Conservation (phyloP, 2,888 invertebrate species). For the Meloe dianella region DNA sequence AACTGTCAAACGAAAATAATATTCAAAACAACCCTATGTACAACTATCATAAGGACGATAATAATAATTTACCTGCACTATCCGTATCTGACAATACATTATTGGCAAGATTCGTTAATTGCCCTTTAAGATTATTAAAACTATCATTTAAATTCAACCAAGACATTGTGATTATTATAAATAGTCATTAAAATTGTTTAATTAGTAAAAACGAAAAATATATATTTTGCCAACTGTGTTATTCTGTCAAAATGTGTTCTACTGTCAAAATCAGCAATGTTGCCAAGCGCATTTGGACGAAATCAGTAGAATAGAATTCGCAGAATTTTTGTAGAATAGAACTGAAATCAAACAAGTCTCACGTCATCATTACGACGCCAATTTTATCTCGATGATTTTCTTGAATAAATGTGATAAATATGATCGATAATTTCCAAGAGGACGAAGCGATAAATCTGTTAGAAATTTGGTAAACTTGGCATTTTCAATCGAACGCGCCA, state of each 20-base stretch:
- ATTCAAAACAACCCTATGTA: slow-evolving; percentile 29
- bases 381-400: too few species aligned
- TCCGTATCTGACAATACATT: slow-evolving; percentile 84
- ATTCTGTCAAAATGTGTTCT: slow-evolving; percentile 7
- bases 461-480: not conserved
- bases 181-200: not conserved
- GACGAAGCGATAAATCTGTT: too few species aligned
- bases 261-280: not conserved
- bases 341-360: not conserved
- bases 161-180: slow-evolving; percentile 62
- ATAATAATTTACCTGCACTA: slow-evolving; percentile 61
- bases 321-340: not conserved
- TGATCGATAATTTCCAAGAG: too few species aligned
- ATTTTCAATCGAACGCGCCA: not conserved
- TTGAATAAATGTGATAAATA: too few species aligned
- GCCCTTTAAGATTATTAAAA: slow-evolving; percentile 79
- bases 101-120: slow-evolving; percentile 85
- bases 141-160: slow-evolving; percentile 73
- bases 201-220: not conserved
- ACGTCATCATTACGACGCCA: too few species aligned
- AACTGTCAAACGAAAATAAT: slow-evolving; percentile 17
- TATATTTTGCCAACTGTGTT: slow-evolving; percentile 11
- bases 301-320: not conserved
- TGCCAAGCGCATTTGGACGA: not conserved
- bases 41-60: slow-evolving; percentile 32